A percentile compares a stretch with the other conserved stretches of the same genome.
These are phyloP conservation scores for Drosophila koepferae DNA, from an alignment of 2,888 invertebrate genomes.

Conservation along the genomic window DNA sequence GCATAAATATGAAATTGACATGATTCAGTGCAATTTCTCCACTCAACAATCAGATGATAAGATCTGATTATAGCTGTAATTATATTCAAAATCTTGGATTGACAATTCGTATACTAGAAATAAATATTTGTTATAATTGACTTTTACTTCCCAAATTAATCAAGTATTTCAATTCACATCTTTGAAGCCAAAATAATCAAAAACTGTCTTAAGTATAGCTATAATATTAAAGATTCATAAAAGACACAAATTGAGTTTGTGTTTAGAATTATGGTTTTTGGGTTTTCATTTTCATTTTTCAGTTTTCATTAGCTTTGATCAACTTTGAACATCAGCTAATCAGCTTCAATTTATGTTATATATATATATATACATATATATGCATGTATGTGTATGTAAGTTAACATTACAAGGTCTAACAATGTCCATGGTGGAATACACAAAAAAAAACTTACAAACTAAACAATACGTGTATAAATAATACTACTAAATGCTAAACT, in stretches of 20 bases:
- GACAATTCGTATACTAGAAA: not conserved
- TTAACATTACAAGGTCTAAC: conserved; percentile 68
- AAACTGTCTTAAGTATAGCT: not conserved
- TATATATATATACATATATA: no score
- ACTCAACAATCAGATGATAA: not conserved
- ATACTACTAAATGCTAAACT: conserved; percentile 62
- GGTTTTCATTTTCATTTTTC: conserved; percentile 15
- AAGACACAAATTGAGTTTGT: conserved; percentile 21
- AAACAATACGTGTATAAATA: conserved; percentile 44
- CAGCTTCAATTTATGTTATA: conserved; percentile 19
- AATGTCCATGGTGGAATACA: conserved; percentile 47
- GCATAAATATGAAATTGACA: not conserved
- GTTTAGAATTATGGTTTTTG: conserved; percentile 24
- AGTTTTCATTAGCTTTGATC: conserved; percentile 16
- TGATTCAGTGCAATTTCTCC: not conserved
- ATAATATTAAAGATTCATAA: conserved; percentile 4
- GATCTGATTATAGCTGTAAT: not conserved
- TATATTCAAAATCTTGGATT: no score
- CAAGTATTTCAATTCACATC: no score
- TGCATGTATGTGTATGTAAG: conserved; percentile 16
- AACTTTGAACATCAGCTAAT: conserved; percentile 15
- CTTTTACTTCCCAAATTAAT: not conserved
- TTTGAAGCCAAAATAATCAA: not conserved
- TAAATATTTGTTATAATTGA: not conserved
- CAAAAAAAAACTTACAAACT: conserved; percentile 53